A percentile compares a stretch with the other conserved stretches of the same genome.
phyloP scores from a whole-genome alignment of 2,888 invertebrate species.

The Diogma glabrata region DNA sequence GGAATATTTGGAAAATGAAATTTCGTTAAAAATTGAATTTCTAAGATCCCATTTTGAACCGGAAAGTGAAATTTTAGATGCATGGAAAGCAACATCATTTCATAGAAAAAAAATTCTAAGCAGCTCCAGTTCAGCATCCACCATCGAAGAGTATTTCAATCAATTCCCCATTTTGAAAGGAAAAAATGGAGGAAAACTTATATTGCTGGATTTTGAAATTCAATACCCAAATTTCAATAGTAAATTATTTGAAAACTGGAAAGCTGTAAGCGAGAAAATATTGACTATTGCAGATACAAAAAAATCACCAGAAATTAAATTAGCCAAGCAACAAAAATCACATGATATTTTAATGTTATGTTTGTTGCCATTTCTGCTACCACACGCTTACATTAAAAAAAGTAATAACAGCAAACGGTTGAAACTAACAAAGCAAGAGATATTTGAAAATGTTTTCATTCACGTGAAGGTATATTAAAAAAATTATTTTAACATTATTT shows the following conservation, averaged over 20 bases:
- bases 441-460: not conserved
- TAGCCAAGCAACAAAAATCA: not conserved
- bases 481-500: too few species aligned
- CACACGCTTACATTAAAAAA: not conserved
- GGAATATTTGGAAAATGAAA: not conserved
- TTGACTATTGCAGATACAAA: not conserved
- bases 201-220: not conserved
- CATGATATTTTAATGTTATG: not conserved
- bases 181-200: not conserved
- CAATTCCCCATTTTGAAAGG: not conserved
- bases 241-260: not conserved
- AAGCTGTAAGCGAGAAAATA: not conserved
- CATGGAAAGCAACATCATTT: not conserved
- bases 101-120: not conserved
- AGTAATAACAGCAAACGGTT: not conserved
- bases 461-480: not conserved
- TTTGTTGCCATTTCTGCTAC: not conserved
- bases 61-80: not conserved
- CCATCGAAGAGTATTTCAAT: not conserved
- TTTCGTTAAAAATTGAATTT: not conserved
- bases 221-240: not conserved
- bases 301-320: not conserved
- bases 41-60: not conserved
- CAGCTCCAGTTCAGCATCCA: not conserved
- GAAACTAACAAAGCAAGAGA: not conserved